Percentiles rank a stretch among this genome's conserved stretches.
Evolutionary conservation across 1,140 invertebrate species (phyloP).

Genomic region (Ooceraea biroi): DNA sequence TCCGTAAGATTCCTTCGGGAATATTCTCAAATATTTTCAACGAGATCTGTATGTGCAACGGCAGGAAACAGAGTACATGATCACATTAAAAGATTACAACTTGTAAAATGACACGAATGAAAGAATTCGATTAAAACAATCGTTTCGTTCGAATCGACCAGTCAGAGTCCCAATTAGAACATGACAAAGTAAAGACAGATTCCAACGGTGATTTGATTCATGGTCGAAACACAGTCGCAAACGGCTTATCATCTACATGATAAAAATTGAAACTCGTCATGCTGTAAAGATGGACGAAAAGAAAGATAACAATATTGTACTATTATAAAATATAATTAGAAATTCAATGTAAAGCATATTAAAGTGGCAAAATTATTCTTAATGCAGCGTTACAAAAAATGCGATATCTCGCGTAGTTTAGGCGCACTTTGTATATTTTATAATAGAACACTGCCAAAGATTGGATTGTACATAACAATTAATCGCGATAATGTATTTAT

Average conservation of each 20-base stretch:
- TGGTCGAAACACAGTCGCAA: too few species aligned
- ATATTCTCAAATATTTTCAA: not conserved
- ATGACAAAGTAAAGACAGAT: too few species aligned
- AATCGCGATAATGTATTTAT: slow-evolving; percentile 31
- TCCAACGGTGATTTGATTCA: too few species aligned
- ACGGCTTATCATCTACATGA: too few species aligned
- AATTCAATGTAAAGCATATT: not conserved
- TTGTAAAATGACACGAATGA: too few species aligned
- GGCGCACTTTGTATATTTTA: slow-evolving; percentile 13
- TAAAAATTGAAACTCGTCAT: not conserved
- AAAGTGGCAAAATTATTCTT: not conserved
- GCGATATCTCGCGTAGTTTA: not conserved
- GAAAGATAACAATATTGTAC: not conserved
- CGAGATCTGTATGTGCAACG: too few species aligned
- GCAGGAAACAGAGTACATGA: not conserved
- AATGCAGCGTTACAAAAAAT: slow-evolving; percentile 15
- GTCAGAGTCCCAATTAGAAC: too few species aligned
- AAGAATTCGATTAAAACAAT: too few species aligned
- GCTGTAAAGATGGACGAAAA: not conserved
- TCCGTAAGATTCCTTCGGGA: not conserved
- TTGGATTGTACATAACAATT: not conserved
- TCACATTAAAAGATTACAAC: not conserved
- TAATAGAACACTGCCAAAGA: not conserved
- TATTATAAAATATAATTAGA: too few species aligned
- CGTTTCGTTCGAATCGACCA: too few species aligned